Evolutionary conservation across 2,888 invertebrate species (phyloP).

Genomic region (Blastobasis lacticolella): DNA sequence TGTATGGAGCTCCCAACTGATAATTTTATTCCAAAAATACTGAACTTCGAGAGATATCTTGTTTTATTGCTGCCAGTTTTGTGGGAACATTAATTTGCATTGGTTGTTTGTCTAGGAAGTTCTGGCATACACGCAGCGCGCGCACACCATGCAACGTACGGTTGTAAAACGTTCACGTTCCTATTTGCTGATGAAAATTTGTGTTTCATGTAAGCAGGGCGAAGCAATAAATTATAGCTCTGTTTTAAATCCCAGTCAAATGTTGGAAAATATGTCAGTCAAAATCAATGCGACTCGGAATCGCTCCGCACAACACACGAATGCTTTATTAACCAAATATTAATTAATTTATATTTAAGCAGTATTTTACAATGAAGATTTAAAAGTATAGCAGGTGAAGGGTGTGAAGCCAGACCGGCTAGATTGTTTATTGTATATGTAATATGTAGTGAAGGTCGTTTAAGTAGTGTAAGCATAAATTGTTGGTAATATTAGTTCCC

Average conservation of each 20-base stretch:
- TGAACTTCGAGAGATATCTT: background rate
- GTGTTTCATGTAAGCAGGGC: slow-evolving; percentile 43
- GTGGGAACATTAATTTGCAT: slow-evolving; percentile 22
- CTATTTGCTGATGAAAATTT: slow-evolving; percentile 36
- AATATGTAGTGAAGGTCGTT: too few relatives aligned
- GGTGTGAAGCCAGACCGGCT: background rate
- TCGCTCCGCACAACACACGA: background rate
- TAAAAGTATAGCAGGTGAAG: too few relatives aligned
- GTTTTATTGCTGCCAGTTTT: slow-evolving; percentile 5
- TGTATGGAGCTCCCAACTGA: too few relatives aligned
- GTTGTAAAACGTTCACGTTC: slow-evolving; percentile 37
- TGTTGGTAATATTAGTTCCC: too few relatives aligned
- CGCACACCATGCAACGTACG: background rate
- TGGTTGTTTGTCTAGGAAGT: slow-evolving; percentile 19
- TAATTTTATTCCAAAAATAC: too few relatives aligned
- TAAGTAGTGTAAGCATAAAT: too few relatives aligned
- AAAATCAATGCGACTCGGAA: background rate
- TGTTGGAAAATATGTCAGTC: slow-evolving; percentile 30
- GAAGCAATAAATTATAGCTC: slow-evolving; percentile 40
- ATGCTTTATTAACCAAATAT: too few relatives aligned
- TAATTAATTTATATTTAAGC: too few relatives aligned
- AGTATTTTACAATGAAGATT: too few relatives aligned
- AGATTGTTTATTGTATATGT: too few relatives aligned
- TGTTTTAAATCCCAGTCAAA: slow-evolving; percentile 30
- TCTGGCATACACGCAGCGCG: slow-evolving; percentile 13